A percentile compares a stretch with the other conserved stretches of the same genome.
These are phyloP conservation scores for Oscheius myriophilus DNA, from an alignment of 2,888 invertebrate species.

Conservation along the genomic window DNA sequence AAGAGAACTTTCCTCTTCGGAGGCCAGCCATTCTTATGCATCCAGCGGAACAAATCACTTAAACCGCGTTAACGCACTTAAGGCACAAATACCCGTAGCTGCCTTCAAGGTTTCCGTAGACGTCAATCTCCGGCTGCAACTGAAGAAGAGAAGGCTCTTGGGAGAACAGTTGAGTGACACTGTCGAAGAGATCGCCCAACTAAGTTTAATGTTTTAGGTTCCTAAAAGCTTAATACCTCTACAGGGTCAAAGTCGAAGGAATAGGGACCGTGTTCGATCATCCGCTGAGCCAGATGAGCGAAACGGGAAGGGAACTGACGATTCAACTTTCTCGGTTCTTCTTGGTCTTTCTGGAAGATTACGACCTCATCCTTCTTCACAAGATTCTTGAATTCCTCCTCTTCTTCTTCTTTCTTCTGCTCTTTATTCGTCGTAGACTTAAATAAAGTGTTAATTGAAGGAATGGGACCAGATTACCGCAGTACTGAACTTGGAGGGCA, in stretches of 20 bases:
- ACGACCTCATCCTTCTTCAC: neutral
- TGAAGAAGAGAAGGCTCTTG: conserved; percentile 30
- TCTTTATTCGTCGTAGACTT: neutral
- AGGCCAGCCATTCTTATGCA: conserved; percentile 26
- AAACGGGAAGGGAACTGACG: neutral
- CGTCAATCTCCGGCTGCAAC: conserved; percentile 33
- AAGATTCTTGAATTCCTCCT: neutral
- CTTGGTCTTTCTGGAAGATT: neutral
- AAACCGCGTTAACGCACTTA: neutral
- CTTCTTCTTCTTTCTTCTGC: neutral
- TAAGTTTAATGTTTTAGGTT: neutral
- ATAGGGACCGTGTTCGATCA: conserved; percentile 26
- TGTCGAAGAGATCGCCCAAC: conserved; percentile 21
- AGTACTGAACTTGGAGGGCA: neutral
- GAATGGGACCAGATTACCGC: neutral
- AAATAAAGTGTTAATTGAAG: neutral
- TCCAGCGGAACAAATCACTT: conserved; percentile 25
- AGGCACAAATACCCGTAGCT: conserved; percentile 16
- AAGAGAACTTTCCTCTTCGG: conserved; percentile 13
- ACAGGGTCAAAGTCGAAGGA: conserved; percentile 16
- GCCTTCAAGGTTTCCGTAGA: conserved; percentile 43
- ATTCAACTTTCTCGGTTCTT: neutral
- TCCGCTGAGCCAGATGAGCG: conserved; percentile 4
- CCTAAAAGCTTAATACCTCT: neutral
- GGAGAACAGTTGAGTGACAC: neutral